phyloP scores from a whole-genome alignment of 1,140 invertebrate species.

The Mactra quadrangularis region DNA sequence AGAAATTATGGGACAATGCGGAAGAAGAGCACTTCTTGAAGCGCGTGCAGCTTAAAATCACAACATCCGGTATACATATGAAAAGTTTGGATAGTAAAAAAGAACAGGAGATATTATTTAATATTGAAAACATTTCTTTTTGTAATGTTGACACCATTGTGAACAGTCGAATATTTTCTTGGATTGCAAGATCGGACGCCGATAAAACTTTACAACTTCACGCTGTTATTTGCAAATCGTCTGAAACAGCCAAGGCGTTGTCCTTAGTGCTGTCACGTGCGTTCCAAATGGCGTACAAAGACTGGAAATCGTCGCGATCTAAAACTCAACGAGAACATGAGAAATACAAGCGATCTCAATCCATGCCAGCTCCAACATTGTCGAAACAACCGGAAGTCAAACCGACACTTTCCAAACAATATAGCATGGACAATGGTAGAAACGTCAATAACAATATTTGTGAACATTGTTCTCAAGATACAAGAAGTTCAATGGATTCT shows the following conservation, averaged over 20 bases:
- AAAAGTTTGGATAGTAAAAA: constrained; percentile 64
- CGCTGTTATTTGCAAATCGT: constrained; percentile 74
- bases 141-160: constrained; percentile 65
- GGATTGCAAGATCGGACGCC: constrained; percentile 71
- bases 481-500: too few relatives aligned
- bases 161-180: constrained; percentile 77
- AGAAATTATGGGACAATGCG: constrained; percentile 73
- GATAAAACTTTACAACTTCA: constrained; percentile 67
- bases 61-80: constrained; percentile 62
- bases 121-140: constrained; percentile 73
- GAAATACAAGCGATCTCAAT: constrained; percentile 12
- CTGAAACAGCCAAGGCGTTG: constrained; percentile 76
- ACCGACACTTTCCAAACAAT: not conserved
- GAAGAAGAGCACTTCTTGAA: constrained; percentile 65
- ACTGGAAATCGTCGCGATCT: constrained; percentile 68
- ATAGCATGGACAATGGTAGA: not conserved
- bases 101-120: constrained; percentile 51
- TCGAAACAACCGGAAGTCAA: not conserved
- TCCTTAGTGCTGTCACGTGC: constrained; percentile 76
- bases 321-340: constrained; percentile 23
- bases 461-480: too few relatives aligned
- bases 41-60: constrained; percentile 66
- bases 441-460: too few relatives aligned
- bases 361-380: constrained; percentile 1
- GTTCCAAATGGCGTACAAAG: constrained; percentile 75